Base-by-base conservation (phyloP, 2,888 invertebrate species). In the Amphimallon solstitiale region DNA sequence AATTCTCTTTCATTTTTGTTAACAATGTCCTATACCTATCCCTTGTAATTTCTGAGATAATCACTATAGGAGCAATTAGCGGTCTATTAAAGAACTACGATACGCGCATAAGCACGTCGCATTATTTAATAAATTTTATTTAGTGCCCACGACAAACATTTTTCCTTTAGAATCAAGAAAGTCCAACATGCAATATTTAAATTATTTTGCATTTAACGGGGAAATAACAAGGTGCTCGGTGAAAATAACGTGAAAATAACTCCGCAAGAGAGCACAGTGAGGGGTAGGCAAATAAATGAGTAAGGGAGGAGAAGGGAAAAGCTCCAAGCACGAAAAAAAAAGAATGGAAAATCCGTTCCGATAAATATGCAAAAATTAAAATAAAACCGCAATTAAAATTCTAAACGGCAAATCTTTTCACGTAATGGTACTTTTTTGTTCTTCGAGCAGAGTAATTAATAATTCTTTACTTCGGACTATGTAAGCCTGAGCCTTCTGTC, bases 371-470 rank as follows among this genome's bases (percentile, higher is more conserved):
- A 63, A 56, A 63, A 66, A 66, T 66, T 66, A 66, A 66, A 66
- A 66, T 66, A 63, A 62, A 63, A 63, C 66, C 62, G 66, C 66
- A 66, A 66, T 66, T 66, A 66, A 63, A 52, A 63, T 63, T 63
- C 62, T 54, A 56, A 66, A 54, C 40, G 46, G 62, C 54, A 56
- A 61, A 66, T 66, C 66, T 66, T 63, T 56, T 51, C 49, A 51
- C 60, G 49, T 54, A 38, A 29, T 29, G 38, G 21, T 65, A 21
- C 29, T 48, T 60, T 65, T 65, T 49, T 46, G 65, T 59, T 38
- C 37, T 52, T 65, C 65, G 59, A 65, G 59, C 46, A 29, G 46
- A 40, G 69, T 69, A 68, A 71, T 71, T 71, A 71, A 71, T 71
- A 70, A 70, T 70, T 67, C 66, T 68, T 66, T 66, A 63, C 67